These are phyloP conservation scores for Gouania willdenowi DNA, from an alignment of 2,797 vertebrate genomes.

Conservation along the genomic window DNA sequence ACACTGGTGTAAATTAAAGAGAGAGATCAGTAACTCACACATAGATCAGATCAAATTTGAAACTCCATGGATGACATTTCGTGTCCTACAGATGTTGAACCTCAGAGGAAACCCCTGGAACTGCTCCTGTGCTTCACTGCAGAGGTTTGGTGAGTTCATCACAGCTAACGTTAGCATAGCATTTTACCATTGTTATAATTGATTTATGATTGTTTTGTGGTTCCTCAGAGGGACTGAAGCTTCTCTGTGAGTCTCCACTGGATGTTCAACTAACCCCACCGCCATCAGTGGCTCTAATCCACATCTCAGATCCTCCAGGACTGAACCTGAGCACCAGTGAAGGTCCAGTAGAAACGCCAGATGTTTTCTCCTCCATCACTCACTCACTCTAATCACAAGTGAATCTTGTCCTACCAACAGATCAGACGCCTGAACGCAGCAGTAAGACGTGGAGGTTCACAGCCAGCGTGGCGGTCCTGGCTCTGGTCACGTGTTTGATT, in stretches of 20 bases:
- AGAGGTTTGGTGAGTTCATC: background rate
- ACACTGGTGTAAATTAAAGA: too few species aligned
- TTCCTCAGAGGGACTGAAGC: background rate
- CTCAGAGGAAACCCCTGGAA: slow-evolving; percentile 83
- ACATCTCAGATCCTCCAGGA: too few species aligned
- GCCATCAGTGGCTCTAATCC: too few species aligned
- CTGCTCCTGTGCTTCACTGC: slow-evolving; percentile 76
- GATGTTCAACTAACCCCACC: background rate
- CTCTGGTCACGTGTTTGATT: slow-evolving; percentile 70
- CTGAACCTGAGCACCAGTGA: too few species aligned
- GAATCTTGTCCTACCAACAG: too few species aligned
- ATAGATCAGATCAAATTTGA: too few species aligned
- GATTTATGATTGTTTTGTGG: background rate
- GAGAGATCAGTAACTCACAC: too few species aligned
- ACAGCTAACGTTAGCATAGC: slow-evolving; percentile 2
- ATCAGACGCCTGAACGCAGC: slow-evolving; percentile 6
- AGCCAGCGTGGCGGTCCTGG: slow-evolving; percentile 71
- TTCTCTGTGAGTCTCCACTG: background rate
- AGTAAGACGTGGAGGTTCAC: slow-evolving; percentile 88
- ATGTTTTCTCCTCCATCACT: background rate
- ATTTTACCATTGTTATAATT: background rate
- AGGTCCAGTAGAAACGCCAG: too few species aligned
- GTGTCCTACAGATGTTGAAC: slow-evolving; percentile 29
- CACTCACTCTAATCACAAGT: too few species aligned
- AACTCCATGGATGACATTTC: too few species aligned